phyloP scores from a whole-genome alignment of 53 echinoderm and acorn worm genomes.

The Luidia sarsii region DNA sequence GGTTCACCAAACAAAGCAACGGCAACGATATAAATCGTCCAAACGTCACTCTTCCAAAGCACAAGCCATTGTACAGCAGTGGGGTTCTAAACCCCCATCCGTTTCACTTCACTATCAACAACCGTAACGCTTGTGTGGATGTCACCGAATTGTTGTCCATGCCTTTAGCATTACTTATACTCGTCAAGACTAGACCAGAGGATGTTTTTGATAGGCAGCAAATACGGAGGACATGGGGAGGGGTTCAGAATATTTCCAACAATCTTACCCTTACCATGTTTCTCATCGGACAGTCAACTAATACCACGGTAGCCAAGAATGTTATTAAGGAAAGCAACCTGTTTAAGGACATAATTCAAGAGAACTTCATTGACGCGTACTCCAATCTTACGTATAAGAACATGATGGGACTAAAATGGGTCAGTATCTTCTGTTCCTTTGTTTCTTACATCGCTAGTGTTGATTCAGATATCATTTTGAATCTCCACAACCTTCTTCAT shows the following conservation, averaged over 20 bases:
- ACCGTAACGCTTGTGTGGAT: constrained; percentile 17
- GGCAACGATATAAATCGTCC: neutral
- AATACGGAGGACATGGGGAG: constrained; percentile 39
- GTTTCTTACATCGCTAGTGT: constrained; percentile 39
- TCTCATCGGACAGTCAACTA: constrained; percentile 16
- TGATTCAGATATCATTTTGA: constrained; percentile 55
- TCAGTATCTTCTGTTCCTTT: constrained; percentile 15
- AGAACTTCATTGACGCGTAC: constrained; percentile 54
- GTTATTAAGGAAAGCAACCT: constrained; percentile 10
- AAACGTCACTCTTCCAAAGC: neutral
- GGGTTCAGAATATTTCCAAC: constrained; percentile 32
- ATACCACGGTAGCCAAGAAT: neutral
- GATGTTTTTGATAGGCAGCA: constrained; percentile 33
- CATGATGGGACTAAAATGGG: constrained; percentile 58
- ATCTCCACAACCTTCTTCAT: constrained; percentile 24
- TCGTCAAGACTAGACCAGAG: constrained; percentile 34
- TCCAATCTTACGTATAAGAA: constrained; percentile 52
- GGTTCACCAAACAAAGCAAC: too few species aligned
- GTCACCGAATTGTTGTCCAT: neutral
- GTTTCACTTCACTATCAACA: constrained; percentile 24
- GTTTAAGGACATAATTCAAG: constrained; percentile 55
- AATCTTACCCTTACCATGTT: constrained; percentile 30
- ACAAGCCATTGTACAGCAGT: constrained; percentile 25
- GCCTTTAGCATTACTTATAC: constrained; percentile 20
- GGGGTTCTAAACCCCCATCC: constrained; percentile 29